These are phyloP conservation scores for Etheostoma spectabile DNA, from an alignment of 2,113 vertebrate species.

Conservation along the genomic window DNA sequence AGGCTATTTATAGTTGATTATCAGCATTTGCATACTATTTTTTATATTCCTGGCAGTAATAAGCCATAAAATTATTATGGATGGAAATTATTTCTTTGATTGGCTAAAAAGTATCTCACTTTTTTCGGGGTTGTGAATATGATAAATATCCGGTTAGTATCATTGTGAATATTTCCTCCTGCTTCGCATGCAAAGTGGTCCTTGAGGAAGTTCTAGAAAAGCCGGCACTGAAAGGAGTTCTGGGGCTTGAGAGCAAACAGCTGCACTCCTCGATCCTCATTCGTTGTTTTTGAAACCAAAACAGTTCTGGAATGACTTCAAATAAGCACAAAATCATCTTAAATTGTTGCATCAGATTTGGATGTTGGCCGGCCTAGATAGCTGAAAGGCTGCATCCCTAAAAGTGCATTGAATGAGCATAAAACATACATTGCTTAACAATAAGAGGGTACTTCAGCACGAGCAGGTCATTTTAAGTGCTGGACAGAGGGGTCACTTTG, in stretches of 20 bases:
- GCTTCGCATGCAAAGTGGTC: constrained; percentile 76
- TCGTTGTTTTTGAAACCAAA: constrained; percentile 55
- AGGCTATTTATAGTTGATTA: constrained; percentile 55
- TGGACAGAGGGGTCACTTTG: constrained; percentile 32
- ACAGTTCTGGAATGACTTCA: constrained; percentile 58
- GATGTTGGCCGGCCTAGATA: constrained; percentile 41
- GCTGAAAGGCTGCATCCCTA: constrained; percentile 36
- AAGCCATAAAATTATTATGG: constrained; percentile 48
- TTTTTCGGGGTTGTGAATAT: constrained; percentile 42
- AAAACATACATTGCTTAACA: constrained; percentile 29
- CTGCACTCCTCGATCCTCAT: constrained; percentile 75
- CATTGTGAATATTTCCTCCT: constrained; percentile 79
- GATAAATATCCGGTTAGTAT: constrained; percentile 69
- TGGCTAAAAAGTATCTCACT: constrained; percentile 51
- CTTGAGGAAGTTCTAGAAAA: constrained; percentile 80
- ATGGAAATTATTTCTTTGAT: constrained; percentile 55
- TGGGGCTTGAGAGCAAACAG: constrained; percentile 80
- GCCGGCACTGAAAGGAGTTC: constrained; percentile 59
- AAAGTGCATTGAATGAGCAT: constrained; percentile 39
- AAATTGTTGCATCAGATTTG: constrained; percentile 59
- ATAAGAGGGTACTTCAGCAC: constrained; percentile 31
- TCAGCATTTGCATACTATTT: constrained; percentile 43
- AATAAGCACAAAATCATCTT: constrained; percentile 67
- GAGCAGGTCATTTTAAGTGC: constrained; percentile 37
- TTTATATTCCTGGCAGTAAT: constrained; percentile 18